Conservation (phyloP, 2,888 invertebrate species). For the Micropterix aruncella region DNA sequence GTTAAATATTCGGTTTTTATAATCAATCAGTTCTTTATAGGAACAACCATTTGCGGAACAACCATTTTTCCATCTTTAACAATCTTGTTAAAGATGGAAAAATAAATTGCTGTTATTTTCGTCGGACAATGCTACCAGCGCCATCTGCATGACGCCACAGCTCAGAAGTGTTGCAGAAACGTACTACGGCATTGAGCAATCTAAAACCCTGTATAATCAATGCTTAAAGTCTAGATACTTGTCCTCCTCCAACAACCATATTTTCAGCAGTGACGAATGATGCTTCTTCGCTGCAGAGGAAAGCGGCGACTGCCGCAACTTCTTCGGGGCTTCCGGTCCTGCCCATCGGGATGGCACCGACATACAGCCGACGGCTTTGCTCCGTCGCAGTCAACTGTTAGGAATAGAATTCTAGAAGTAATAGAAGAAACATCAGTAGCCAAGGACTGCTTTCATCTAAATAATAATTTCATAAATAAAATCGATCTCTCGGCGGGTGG, state of each 20-base stretch:
- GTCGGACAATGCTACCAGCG: no score
- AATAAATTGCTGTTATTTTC: no score
- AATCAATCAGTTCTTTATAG: no score
- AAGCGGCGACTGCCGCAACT: conserved; percentile 51
- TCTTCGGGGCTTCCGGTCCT: conserved; percentile 50
- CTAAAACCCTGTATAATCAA: no score
- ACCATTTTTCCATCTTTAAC: no score
- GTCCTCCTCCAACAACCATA: conserved; percentile 52
- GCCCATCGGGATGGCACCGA: conserved; percentile 30
- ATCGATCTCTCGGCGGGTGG: no score
- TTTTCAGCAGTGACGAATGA: conserved; percentile 66
- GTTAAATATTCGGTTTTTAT: no score
- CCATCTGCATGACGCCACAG: no score
- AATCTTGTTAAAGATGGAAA: no score
- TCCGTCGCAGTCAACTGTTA: conserved; percentile 33
- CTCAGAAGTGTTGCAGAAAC: no score
- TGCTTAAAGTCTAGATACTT: conserved; percentile 19
- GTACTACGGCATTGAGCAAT: no score
- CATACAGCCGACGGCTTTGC: conserved; percentile 22
- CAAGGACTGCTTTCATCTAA: neutral
- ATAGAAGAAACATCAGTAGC: neutral
- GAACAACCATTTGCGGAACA: no score
- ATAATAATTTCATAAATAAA: neutral
- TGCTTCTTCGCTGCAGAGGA: conserved; percentile 59
- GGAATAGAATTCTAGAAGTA: conserved; percentile 1